Evolutionary conservation across 2,113 vertebrate genomes (phyloP).

Genomic region (Festucalex cinctus): DNA sequence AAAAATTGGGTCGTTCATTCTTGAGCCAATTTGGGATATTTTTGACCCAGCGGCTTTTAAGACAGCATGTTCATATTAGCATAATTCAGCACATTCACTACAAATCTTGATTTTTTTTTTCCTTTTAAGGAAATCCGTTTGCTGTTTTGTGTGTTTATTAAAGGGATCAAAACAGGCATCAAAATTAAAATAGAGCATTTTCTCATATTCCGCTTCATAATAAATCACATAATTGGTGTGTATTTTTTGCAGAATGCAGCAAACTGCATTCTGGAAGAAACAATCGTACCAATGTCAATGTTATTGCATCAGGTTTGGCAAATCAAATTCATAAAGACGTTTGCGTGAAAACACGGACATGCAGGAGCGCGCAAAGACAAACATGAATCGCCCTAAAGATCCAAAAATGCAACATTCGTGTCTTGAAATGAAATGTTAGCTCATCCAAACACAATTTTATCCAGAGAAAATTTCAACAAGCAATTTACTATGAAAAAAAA

Average conservation of each 20-base stretch:
- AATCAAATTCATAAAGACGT: background rate
- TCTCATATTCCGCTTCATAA: background rate
- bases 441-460: slow-evolving; percentile 5
- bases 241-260: background rate
- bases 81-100: background rate
- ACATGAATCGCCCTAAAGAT: background rate
- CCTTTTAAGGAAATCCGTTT: background rate
- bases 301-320: background rate
- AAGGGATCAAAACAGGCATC: background rate
- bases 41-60: too few relatives aligned
- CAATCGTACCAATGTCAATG: background rate
- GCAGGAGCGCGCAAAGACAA: background rate
- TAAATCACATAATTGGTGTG: background rate
- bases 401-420: slow-evolving; percentile 20
- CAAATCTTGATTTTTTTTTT: background rate
- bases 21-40: too few relatives aligned
- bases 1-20: too few relatives aligned
- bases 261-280: background rate
- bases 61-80: background rate
- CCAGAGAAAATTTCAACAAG: background rate
- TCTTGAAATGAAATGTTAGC: background rate
- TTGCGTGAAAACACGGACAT: background rate
- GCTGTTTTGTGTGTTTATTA: background rate
- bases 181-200: background rate
- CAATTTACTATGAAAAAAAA: background rate